Percentiles rank a stretch among this genome's conserved stretches.
phyloP scores from a whole-genome alignment of 2,797 vertebrate species.

The Podargus strigoides region DNA sequence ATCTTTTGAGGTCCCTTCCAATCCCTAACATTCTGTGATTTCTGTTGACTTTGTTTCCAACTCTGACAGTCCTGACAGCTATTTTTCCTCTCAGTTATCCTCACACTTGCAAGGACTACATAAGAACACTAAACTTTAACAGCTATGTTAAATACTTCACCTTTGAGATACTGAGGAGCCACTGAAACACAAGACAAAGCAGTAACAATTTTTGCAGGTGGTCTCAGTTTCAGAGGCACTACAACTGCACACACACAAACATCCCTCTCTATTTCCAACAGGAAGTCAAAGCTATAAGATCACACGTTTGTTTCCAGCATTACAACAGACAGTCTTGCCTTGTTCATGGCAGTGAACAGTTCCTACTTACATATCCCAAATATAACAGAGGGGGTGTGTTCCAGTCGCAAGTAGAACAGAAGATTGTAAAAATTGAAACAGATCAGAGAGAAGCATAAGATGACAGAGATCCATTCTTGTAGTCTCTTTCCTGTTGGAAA shows the following conservation, averaged over 20 bases:
- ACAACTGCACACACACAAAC: neutral
- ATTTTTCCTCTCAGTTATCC: neutral
- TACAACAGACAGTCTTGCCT: neutral
- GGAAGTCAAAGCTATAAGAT: neutral
- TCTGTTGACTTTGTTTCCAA: too few relatives aligned
- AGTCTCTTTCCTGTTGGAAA: conserved; percentile 85
- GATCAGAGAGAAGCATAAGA: conserved; percentile 92
- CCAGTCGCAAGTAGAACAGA: conserved; percentile 86
- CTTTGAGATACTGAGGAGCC: neutral
- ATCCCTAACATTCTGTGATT: too few relatives aligned
- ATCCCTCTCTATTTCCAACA: neutral
- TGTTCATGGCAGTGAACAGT: neutral
- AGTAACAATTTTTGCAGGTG: neutral
- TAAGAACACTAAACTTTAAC: neutral
- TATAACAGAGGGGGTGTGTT: conserved; percentile 83
- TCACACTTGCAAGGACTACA: neutral
- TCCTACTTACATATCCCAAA: conserved; percentile 84
- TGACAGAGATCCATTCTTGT: conserved; percentile 92
- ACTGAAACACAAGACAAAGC: neutral
- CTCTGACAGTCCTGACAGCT: neutral
- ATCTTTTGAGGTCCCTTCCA: too few relatives aligned
- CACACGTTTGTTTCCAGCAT: neutral
- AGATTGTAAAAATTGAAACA: conserved; percentile 91
- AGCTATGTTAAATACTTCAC: neutral
- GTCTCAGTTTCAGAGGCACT: neutral